These are phyloP conservation scores for Hemicordylus capensis DNA, from an alignment of 2,113 vertebrate genomes.

Conservation along the genomic window DNA sequence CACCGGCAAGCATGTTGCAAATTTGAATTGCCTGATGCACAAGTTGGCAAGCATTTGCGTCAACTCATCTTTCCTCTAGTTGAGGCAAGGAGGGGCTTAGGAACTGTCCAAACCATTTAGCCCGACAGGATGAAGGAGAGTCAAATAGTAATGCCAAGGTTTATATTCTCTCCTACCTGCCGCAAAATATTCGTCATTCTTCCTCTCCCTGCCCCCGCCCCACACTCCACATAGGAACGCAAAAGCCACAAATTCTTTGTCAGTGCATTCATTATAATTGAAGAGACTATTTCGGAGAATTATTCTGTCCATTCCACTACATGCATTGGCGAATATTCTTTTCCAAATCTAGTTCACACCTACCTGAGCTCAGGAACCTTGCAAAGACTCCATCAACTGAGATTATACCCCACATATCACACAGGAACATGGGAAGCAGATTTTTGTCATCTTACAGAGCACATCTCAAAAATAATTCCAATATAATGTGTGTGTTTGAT, in stretches of 20 bases:
- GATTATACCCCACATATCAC: constrained; percentile 73
- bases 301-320: no score
- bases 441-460: constrained; percentile 76
- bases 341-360: no score
- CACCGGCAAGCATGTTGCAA: constrained; percentile 64
- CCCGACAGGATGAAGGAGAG: not conserved
- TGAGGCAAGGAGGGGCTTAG: not conserved
- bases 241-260: constrained; percentile 71
- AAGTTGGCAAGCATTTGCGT: constrained; percentile 8
- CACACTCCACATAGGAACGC: constrained; percentile 2
- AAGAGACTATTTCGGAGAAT: no score
- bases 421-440: constrained; percentile 69
- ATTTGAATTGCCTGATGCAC: not conserved
- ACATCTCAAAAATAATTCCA: constrained; percentile 77
- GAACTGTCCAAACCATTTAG: not conserved
- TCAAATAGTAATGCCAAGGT: constrained; percentile 44
- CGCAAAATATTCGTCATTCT: constrained; percentile 60
- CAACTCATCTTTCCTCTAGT: not conserved
- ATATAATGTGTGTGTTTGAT: constrained; percentile 73
- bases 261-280: no score
- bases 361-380: constrained; percentile 65
- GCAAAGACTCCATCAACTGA: constrained; percentile 74
- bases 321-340: no score
- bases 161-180: constrained; percentile 58
- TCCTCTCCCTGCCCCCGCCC: not conserved